A percentile compares a stretch with the other conserved stretches of the same genome.
These are phyloP conservation scores for Gadopsis marmoratus DNA, from an alignment of 2,797 vertebrate species.

Conservation along the genomic window DNA sequence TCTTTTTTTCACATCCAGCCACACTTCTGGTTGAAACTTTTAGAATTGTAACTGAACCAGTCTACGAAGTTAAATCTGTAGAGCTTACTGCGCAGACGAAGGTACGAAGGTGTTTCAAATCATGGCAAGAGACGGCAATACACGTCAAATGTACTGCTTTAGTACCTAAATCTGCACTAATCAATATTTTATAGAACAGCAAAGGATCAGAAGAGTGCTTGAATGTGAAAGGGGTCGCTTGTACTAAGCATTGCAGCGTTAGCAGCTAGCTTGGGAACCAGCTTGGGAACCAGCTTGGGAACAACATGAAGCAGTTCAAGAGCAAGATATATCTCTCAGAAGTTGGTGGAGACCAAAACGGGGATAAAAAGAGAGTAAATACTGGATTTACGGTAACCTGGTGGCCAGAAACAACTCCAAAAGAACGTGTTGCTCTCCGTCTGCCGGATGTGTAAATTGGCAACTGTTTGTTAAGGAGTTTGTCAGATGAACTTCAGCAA, in stretches of 20 bases:
- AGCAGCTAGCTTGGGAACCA: no score
- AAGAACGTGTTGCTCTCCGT: no score
- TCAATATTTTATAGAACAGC: not conserved
- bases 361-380: no score
- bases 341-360: no score
- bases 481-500: not conserved
- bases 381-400: no score
- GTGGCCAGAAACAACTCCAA: no score
- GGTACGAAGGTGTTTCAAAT: not conserved
- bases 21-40: constrained; percentile 27
- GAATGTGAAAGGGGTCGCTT: constrained; percentile 2
- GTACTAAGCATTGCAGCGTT: not conserved
- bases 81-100: constrained; percentile 6
- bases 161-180: not conserved
- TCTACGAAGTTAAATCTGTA: not conserved
- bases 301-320: no score
- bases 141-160: not conserved
- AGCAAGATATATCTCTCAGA: no score
- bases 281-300: no score
- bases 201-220: not conserved
- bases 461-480: no score
- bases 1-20: not conserved
- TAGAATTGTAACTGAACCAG: not conserved
- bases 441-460: not conserved
- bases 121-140: no score